phyloP scores from a whole-genome alignment of 2,113 vertebrate genomes.

The Megaleporinus macrocephalus region DNA sequence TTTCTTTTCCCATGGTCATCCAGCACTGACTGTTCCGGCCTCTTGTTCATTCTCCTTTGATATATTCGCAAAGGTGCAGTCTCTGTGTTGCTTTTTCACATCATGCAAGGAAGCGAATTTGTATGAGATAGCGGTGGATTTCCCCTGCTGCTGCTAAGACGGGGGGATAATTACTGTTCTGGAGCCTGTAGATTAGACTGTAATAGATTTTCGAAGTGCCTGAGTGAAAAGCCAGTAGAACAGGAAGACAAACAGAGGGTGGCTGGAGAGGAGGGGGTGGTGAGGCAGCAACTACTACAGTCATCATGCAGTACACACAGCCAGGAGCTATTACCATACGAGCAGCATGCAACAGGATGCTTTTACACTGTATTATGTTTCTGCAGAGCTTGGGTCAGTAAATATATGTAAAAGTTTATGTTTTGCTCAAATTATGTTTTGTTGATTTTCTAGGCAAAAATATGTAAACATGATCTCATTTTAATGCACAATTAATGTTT shows the following conservation, averaged over 20 bases:
- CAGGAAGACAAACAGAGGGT: conserved; percentile 46
- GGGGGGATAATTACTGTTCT: conserved; percentile 74
- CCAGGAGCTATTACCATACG: conserved; percentile 30
- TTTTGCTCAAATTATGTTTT: too few relatives aligned
- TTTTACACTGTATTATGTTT: background rate
- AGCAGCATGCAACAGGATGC: conserved; percentile 7
- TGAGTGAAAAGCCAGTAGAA: conserved; percentile 49
- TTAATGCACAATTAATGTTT: too few relatives aligned
- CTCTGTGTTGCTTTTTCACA: conserved; percentile 71
- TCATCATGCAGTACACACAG: conserved; percentile 32
- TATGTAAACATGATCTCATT: too few relatives aligned
- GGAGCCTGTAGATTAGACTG: conserved; percentile 62
- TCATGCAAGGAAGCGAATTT: conserved; percentile 72
- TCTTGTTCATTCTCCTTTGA: conserved; percentile 54
- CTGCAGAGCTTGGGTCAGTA: background rate
- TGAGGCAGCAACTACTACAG: conserved; percentile 15
- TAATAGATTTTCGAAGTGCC: conserved; percentile 60
- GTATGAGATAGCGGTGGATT: conserved; percentile 73
- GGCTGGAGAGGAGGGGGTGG: background rate
- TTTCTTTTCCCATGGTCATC: conserved; percentile 67
- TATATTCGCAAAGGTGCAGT: conserved; percentile 61
- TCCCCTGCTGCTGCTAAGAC: conserved; percentile 69
- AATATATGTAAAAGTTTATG: background rate
- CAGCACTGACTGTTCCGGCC: conserved; percentile 34
- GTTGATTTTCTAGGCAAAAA: too few relatives aligned